Percentiles rank a stretch among this genome's conserved stretches.
phyloP scores from a whole-genome alignment of 2,888 invertebrate species.

The Trichacis sp. region DNA sequence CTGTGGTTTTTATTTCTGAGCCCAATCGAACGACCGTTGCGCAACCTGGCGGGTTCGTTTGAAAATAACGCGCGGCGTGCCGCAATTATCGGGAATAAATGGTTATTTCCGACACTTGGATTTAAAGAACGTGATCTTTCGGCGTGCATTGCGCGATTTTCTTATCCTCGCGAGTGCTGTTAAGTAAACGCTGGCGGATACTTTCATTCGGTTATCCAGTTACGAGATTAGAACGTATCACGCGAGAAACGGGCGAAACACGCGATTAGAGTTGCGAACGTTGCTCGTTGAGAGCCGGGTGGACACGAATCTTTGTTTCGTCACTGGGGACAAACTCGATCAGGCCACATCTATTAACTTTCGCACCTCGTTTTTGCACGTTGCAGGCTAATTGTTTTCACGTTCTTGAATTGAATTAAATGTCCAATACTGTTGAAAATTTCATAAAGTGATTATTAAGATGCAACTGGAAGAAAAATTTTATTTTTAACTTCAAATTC shows the following conservation, averaged over 20 bases:
- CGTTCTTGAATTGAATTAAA: too few species aligned
- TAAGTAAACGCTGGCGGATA: conserved; percentile 56
- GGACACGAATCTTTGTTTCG: conserved; percentile 18
- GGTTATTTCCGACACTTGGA: conserved; percentile 44
- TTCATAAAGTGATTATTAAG: too few species aligned
- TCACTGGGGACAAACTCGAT: conserved; percentile 6
- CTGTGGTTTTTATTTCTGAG: background rate
- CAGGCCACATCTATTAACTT: too few species aligned
- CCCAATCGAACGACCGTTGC: too few species aligned
- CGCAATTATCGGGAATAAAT: conserved; percentile 36
- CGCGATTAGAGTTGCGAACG: conserved; percentile 48
- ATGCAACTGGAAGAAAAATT: too few species aligned
- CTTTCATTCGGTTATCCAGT: conserved; percentile 54
- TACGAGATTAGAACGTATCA: conserved; percentile 48
- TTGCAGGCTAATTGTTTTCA: too few species aligned
- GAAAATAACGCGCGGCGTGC: conserved; percentile 17
- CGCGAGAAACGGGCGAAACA: conserved; percentile 50
- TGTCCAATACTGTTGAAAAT: too few species aligned
- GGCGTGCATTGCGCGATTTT: conserved; percentile 35
- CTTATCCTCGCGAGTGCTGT: conserved; percentile 40
- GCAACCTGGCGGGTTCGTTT: conserved; percentile 7
- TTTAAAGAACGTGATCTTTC: conserved; percentile 32
- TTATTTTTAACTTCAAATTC: too few species aligned
- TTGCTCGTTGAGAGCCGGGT: too few species aligned
- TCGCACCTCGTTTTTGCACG: too few species aligned